These are phyloP conservation scores for Dascyllus trimaculatus DNA, from an alignment of 2,113 vertebrate species.

Conservation along the genomic window DNA sequence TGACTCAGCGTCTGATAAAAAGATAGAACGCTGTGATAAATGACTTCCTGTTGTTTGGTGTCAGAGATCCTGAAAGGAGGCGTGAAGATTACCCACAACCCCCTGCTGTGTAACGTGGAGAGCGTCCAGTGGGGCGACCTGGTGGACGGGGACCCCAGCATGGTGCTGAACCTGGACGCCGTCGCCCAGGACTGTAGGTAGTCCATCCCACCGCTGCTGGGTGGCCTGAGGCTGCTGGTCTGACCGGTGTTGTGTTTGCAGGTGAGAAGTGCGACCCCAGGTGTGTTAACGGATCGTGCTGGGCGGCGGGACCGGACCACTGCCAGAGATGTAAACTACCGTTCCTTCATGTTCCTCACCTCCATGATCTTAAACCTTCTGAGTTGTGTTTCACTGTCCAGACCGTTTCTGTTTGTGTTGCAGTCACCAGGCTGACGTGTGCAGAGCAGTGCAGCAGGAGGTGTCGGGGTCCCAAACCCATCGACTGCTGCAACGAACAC, in stretches of 20 bases:
- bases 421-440: constrained; percentile 91
- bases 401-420: no score
- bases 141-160: constrained; percentile 61
- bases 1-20: no score
- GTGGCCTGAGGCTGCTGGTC: not conserved
- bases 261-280: constrained; percentile 88
- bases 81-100: constrained; percentile 89
- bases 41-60: no score
- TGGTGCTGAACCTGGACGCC: constrained; percentile 1
- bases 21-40: no score
- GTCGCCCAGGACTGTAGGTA: constrained; percentile 43
- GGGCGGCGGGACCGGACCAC: constrained; percentile 89
- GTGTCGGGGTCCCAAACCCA: constrained; percentile 90
- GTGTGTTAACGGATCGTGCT: constrained; percentile 90
- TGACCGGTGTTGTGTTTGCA: constrained; percentile 65
- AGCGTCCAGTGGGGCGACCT: constrained; percentile 92
- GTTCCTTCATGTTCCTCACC: no score
- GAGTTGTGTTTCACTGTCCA: no score
- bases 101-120: constrained; percentile 87
- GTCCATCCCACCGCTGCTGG: not conserved
- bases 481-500: constrained; percentile 93
- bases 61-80: constrained; percentile 92
- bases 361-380: no score
- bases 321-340: constrained; percentile 91
- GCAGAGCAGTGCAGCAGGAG: constrained; percentile 92